Percentiles rank a stretch among this genome's conserved stretches.
phyloP scores from a whole-genome alignment of 2,888 invertebrate genomes.

The Synanthedon formicaeformis region DNA sequence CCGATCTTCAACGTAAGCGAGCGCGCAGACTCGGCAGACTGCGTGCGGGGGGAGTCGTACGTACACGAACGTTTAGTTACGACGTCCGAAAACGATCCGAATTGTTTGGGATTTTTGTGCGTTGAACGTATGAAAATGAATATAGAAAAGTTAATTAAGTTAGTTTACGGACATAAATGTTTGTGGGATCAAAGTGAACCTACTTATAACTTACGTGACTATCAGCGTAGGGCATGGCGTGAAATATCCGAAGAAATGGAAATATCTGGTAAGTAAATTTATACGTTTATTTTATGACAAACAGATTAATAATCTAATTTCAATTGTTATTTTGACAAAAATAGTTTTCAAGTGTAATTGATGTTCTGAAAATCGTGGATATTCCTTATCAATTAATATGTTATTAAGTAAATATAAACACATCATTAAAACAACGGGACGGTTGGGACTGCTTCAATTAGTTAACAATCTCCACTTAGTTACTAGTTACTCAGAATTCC shows the following conservation, averaged over 20 bases:
- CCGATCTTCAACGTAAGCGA: conserved; percentile 2
- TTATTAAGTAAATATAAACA: too few species aligned
- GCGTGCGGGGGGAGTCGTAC: conserved; percentile 6
- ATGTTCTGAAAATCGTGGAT: too few species aligned
- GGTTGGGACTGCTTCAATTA: too few species aligned
- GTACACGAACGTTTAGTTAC: conserved; percentile 3
- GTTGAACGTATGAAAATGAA: background rate
- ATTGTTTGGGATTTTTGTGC: background rate
- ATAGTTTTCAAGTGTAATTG: too few species aligned
- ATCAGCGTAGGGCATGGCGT: conserved; percentile 4
- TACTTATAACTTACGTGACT: conserved; percentile 6
- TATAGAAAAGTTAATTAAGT: background rate
- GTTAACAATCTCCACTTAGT: too few species aligned
- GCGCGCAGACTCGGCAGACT: conserved; percentile 1
- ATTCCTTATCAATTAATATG: too few species aligned
- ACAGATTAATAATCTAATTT: too few species aligned
- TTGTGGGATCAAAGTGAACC: conserved; percentile 8
- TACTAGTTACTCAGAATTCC: too few species aligned
- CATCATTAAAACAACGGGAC: too few species aligned
- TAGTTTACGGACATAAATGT: conserved; percentile 3
- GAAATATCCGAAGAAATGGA: conserved; percentile 5
- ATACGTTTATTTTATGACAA: background rate
- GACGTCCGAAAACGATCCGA: conserved; percentile 2
- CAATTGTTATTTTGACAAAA: too few species aligned
- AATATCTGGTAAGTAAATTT: conserved; percentile 1